Percentiles rank a stretch among this genome's conserved stretches.
phyloP scores from a whole-genome alignment of 2,888 invertebrate genomes.

The Gibbula magus region DNA sequence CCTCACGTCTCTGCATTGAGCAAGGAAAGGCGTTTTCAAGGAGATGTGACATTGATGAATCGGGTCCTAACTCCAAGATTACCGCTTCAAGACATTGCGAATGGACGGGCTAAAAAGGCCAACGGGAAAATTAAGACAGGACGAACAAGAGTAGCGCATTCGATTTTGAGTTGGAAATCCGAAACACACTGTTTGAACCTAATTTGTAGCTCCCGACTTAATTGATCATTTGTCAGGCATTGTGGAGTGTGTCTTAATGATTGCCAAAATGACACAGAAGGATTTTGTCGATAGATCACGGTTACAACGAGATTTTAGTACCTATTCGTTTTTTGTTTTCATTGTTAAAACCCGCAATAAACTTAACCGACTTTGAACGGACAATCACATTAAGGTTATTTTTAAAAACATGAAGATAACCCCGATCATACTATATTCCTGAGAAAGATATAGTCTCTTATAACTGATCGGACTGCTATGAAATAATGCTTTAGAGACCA shows the following conservation, averaged over 20 bases:
- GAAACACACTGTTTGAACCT: slow-evolving; percentile 15
- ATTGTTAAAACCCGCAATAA: too few species aligned
- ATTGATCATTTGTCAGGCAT: slow-evolving; percentile 2
- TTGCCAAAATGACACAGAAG: neutral
- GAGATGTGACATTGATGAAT: neutral
- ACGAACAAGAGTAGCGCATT: neutral
- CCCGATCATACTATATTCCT: too few species aligned
- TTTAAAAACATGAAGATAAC: too few species aligned
- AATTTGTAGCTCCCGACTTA: slow-evolving; percentile 1
- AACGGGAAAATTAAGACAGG: neutral
- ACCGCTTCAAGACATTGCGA: neutral
- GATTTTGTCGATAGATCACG: neutral
- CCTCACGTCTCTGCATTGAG: neutral
- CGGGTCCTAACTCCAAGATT: slow-evolving; percentile 8
- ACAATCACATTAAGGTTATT: too few species aligned
- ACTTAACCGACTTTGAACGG: too few species aligned
- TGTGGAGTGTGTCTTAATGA: neutral
- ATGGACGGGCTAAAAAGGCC: slow-evolving; percentile 1
- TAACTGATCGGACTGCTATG: too few species aligned
- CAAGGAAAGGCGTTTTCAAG: neutral
- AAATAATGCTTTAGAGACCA: too few species aligned
- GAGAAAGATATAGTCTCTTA: too few species aligned
- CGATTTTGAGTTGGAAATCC: slow-evolving; percentile 8
- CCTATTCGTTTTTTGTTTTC: too few species aligned
- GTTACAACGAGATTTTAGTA: too few species aligned